Evolutionary conservation across 2,113 vertebrate genomes (phyloP).

Genomic region (Nothoprocta pentlandii): DNA sequence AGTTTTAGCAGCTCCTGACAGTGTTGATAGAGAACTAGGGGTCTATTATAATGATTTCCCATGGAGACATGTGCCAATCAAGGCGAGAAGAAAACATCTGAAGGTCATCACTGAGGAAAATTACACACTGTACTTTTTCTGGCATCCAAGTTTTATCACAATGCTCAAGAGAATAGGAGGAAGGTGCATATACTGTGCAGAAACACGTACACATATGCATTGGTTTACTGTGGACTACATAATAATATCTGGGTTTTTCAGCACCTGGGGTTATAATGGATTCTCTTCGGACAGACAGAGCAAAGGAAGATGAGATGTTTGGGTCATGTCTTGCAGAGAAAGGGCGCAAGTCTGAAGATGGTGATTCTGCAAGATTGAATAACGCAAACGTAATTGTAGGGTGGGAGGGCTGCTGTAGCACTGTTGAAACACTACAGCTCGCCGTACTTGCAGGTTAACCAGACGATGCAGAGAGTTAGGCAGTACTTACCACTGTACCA

Average conservation of each 20-base stretch:
- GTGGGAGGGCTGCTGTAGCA: background rate
- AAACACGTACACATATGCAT: background rate
- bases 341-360: slow-evolving; percentile 35
- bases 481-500: background rate
- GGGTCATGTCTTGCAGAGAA: slow-evolving; percentile 49
- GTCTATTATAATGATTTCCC: slow-evolving; percentile 54
- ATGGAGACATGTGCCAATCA: background rate
- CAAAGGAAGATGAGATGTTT: slow-evolving; percentile 68
- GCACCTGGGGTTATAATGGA: slow-evolving; percentile 69
- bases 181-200: background rate
- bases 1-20: slow-evolving; percentile 38
- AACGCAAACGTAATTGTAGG: slow-evolving; percentile 20
- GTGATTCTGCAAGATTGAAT: slow-evolving; percentile 57
- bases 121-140: background rate
- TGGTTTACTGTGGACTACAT: background rate
- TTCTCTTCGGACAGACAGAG: slow-evolving; percentile 66
- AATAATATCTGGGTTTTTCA: slow-evolving; percentile 24
- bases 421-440: background rate
- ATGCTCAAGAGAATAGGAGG: slow-evolving; percentile 22
- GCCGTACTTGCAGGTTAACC: slow-evolving; percentile 31
- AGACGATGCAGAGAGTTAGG: slow-evolving; percentile 32
- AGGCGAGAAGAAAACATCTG: background rate
- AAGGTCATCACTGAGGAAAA: slow-evolving; percentile 32
- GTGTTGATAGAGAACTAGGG: slow-evolving; percentile 16
- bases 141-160: background rate